Percentiles rank a stretch among this genome's conserved stretches.
Conservation (phyloP, 2,888 invertebrate species). For the Resseliella maxima region DNA sequence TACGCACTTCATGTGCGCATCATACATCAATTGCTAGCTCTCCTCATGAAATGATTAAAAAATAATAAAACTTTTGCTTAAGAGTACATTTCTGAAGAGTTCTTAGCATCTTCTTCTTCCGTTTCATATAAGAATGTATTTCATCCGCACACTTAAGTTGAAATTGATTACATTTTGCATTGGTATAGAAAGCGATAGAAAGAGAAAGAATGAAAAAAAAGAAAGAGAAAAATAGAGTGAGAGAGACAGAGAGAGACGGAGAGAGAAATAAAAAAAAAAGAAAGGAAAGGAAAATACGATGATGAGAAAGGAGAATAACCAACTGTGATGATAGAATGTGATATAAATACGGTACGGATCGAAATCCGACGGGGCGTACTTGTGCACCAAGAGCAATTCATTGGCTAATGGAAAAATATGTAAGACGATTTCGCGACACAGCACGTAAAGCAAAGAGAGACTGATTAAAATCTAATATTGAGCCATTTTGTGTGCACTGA, state of each 20-base stretch:
- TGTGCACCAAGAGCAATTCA: not conserved
- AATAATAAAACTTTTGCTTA: conserved; percentile 24
- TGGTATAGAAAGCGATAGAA: conserved; percentile 13
- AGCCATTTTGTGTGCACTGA: conserved; percentile 47
- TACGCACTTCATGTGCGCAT: not conserved
- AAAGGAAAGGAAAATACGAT: too few species aligned
- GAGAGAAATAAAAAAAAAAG: not conserved
- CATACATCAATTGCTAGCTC: not conserved
- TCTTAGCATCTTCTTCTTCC: conserved; percentile 10
- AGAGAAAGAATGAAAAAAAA: conserved; percentile 1
- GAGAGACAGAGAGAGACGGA: not conserved
- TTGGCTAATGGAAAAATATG: conserved; percentile 45
- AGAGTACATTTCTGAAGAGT: conserved; percentile 22
- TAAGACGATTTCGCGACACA: conserved; percentile 2
- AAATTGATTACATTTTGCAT: conserved; percentile 51
- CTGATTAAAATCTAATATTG: conserved; percentile 54
- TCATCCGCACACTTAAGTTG: conserved; percentile 43
- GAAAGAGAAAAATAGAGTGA: not conserved
- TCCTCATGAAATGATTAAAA: conserved; percentile 42
- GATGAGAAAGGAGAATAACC: too few species aligned
- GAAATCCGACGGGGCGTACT: not conserved
- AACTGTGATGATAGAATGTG: too few species aligned
- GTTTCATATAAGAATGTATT: conserved; percentile 17
- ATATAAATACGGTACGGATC: not conserved
- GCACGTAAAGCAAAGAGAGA: conserved; percentile 52